Conservation (phyloP, 1,140 invertebrate species). For the Lepidostoma basale region DNA sequence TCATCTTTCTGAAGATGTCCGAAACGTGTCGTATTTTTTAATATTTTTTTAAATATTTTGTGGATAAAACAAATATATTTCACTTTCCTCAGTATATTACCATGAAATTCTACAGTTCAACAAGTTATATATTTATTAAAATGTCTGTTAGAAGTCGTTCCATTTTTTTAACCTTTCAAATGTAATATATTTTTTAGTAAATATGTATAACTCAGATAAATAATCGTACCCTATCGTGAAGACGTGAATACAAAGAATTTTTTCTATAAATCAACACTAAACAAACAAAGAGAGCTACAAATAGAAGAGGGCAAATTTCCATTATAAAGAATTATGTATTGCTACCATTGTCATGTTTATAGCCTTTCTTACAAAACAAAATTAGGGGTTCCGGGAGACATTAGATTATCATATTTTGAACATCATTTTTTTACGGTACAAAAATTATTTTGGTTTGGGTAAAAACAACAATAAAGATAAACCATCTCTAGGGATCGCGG, state of each 20-base stretch:
- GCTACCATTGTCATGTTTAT: neutral
- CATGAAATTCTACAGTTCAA: too few relatives aligned
- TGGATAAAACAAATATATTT: too few relatives aligned
- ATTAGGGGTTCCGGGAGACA: slow-evolving; percentile 7
- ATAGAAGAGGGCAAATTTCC: slow-evolving; percentile 9
- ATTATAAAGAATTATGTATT: neutral
- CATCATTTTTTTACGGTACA: slow-evolving; percentile 28
- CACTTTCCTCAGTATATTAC: too few relatives aligned
- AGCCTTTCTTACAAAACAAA: slow-evolving; percentile 11
- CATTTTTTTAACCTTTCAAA: too few relatives aligned
- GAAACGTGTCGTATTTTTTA: too few relatives aligned
- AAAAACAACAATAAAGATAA: slow-evolving; percentile 21
- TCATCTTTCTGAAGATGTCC: too few relatives aligned
- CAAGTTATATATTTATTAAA: too few relatives aligned
- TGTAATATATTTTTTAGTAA: too few relatives aligned
- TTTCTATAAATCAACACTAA: slow-evolving; percentile 42
- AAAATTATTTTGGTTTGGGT: slow-evolving; percentile 1
- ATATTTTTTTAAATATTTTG: too few relatives aligned
- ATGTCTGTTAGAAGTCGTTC: too few relatives aligned
- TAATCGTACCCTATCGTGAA: too few relatives aligned
- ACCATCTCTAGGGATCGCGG: neutral
- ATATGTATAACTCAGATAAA: too few relatives aligned
- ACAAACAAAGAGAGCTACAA: slow-evolving; percentile 33
- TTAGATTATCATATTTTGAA: slow-evolving; percentile 42
- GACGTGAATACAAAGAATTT: neutral